Conservation (phyloP, 1,140 invertebrate genomes). For the Centruroides sculpturatus region DNA sequence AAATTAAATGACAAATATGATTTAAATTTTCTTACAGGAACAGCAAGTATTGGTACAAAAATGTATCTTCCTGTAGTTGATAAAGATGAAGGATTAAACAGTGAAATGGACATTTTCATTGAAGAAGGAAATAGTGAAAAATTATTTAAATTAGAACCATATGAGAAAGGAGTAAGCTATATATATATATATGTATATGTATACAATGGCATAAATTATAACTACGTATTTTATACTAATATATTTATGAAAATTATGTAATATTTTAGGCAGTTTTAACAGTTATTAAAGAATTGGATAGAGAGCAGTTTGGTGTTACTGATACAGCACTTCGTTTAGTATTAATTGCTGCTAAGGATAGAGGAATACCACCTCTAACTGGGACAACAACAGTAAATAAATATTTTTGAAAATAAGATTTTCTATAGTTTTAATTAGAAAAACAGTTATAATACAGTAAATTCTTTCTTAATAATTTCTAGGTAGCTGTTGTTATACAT, state of each 20-base stretch:
- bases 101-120: constrained; percentile 29
- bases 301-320: constrained; percentile 21
- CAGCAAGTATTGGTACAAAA: constrained; percentile 13
- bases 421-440: not conserved
- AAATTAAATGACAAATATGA: not conserved
- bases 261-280: constrained; percentile 17
- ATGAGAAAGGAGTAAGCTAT: constrained; percentile 18
- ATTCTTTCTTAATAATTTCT: constrained; percentile 1
- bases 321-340: constrained; percentile 25
- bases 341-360: constrained; percentile 29
- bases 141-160: constrained; percentile 21
- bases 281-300: constrained; percentile 21
- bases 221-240: too few species aligned
- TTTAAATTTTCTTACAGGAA: constrained; percentile 1
- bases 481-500: constrained; percentile 28
- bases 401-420: not conserved
- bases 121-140: constrained; percentile 28
- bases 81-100: constrained; percentile 27
- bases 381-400: constrained; percentile 50
- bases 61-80: constrained; percentile 21
- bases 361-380: constrained; percentile 25
- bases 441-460: too few species aligned
- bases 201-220: too few species aligned
- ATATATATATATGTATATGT: not conserved
- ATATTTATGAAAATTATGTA: too few species aligned